Conservation (phyloP, 2,113 vertebrate genomes). For the Corydoras maculifer region DNA sequence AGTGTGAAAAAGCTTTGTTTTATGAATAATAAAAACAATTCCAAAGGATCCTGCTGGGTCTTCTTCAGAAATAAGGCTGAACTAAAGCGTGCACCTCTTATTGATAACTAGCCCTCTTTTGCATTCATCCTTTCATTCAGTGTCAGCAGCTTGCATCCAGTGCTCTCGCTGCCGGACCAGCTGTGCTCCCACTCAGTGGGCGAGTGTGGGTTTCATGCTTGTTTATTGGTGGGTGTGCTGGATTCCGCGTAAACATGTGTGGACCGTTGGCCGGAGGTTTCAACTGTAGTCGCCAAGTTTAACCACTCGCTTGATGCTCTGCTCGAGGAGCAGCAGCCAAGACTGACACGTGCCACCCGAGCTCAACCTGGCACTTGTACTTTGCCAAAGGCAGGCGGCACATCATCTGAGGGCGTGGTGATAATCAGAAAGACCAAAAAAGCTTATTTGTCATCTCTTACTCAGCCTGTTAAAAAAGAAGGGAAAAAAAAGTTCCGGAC, state of each 20-base stretch:
- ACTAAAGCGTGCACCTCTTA: neutral
- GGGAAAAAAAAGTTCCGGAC: neutral
- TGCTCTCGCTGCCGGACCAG: conserved; percentile 11
- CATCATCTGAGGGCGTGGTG: conserved; percentile 11
- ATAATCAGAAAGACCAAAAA: neutral
- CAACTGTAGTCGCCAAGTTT: conserved; percentile 13
- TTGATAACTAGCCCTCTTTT: too few relatives aligned
- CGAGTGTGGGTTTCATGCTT: neutral
- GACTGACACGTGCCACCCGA: conserved; percentile 47
- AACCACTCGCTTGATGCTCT: conserved; percentile 37
- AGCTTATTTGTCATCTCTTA: too few relatives aligned
- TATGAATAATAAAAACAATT: conserved; percentile 14
- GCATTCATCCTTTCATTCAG: conserved; percentile 12
- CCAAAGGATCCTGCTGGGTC: conserved; percentile 15
- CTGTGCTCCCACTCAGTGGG: conserved; percentile 11
- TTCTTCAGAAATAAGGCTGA: conserved; percentile 3
- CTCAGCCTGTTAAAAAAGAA: neutral
- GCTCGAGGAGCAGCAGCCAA: conserved; percentile 37
- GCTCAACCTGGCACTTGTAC: conserved; percentile 40
- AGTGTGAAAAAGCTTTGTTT: conserved; percentile 21
- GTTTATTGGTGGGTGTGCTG: conserved; percentile 7
- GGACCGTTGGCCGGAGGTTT: conserved; percentile 34
- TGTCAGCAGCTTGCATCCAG: conserved; percentile 29
- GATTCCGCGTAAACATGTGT: neutral
- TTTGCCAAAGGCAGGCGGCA: conserved; percentile 38